Conservation (phyloP, 2,888 invertebrate genomes). For the Crematogaster levior region DNA sequence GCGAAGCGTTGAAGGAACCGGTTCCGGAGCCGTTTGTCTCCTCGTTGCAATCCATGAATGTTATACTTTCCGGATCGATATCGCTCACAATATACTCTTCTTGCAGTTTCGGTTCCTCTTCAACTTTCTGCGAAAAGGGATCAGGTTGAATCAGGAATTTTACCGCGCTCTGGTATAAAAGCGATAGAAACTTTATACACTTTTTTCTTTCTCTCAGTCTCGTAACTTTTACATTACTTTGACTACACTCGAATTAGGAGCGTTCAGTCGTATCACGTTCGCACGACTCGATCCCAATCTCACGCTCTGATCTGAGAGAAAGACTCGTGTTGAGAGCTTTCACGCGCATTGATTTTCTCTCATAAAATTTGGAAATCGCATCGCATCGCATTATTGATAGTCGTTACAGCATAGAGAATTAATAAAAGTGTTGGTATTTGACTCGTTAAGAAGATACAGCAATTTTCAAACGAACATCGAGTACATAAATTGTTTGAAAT, state of each 20-base stretch:
- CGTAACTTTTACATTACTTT: conserved; percentile 49
- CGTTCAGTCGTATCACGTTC: conserved; percentile 45
- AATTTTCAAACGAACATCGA: neutral
- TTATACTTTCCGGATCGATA: conserved; percentile 79
- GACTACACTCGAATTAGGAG: conserved; percentile 42
- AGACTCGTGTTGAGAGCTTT: conserved; percentile 61
- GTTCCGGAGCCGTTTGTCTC: conserved; percentile 78
- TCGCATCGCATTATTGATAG: conserved; percentile 45
- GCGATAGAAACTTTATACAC: neutral
- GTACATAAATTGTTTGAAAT: neutral
- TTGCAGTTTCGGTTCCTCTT: conserved; percentile 71
- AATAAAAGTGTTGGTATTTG: neutral
- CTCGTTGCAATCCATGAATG: conserved; percentile 75
- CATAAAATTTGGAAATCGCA: conserved; percentile 35
- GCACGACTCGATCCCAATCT: conserved; percentile 59
- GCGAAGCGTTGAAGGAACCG: conserved; percentile 75
- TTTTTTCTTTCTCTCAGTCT: neutral
- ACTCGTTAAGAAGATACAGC: neutral
- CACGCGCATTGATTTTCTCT: conserved; percentile 51
- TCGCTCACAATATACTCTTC: conserved; percentile 80
- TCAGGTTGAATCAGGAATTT: conserved; percentile 34
- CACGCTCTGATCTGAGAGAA: conserved; percentile 59
- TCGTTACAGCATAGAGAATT: neutral
- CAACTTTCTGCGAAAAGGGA: conserved; percentile 67
- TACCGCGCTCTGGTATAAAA: neutral